Conservation (phyloP, 1,140 invertebrate species). For the Drosophila takahashii region DNA sequence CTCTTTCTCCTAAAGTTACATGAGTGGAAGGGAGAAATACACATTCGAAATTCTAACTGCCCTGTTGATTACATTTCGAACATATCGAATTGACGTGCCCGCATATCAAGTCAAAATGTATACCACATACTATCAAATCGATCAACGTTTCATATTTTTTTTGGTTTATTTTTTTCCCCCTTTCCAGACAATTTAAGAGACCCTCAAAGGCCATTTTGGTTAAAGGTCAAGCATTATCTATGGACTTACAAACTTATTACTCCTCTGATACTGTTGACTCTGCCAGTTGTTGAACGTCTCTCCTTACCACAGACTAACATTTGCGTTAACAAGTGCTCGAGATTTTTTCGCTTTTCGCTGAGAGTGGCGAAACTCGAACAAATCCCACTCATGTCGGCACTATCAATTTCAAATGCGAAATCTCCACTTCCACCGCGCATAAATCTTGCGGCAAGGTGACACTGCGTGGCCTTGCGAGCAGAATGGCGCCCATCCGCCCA, state of each 20-base stretch:
- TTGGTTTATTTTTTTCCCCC: too few species aligned
- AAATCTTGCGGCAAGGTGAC: constrained; percentile 65
- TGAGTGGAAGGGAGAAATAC: too few species aligned
- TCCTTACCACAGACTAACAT: constrained; percentile 35
- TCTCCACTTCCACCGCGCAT: constrained; percentile 45
- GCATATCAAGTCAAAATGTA: too few species aligned
- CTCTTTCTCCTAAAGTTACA: too few species aligned
- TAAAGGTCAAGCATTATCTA: constrained; percentile 18
- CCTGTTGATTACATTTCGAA: too few species aligned
- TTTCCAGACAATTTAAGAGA: not conserved
- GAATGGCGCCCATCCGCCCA: constrained; percentile 2
- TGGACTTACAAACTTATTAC: constrained; percentile 16
- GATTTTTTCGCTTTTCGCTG: constrained; percentile 23
- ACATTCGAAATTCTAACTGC: too few species aligned
- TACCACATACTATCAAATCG: too few species aligned
- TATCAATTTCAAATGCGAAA: constrained; percentile 73
- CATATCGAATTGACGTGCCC: too few species aligned
- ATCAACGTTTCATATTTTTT: too few species aligned
- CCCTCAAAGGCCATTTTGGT: not conserved
- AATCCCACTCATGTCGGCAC: constrained; percentile 58
- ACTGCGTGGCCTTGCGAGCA: constrained; percentile 34
- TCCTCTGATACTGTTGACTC: constrained; percentile 16
- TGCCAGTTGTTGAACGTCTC: constrained; percentile 26
- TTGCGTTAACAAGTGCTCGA: constrained; percentile 45
- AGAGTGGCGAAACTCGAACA: constrained; percentile 45